These are phyloP conservation scores for Empis stercorea DNA, from an alignment of 2,888 invertebrate genomes.

Conservation along the genomic window DNA sequence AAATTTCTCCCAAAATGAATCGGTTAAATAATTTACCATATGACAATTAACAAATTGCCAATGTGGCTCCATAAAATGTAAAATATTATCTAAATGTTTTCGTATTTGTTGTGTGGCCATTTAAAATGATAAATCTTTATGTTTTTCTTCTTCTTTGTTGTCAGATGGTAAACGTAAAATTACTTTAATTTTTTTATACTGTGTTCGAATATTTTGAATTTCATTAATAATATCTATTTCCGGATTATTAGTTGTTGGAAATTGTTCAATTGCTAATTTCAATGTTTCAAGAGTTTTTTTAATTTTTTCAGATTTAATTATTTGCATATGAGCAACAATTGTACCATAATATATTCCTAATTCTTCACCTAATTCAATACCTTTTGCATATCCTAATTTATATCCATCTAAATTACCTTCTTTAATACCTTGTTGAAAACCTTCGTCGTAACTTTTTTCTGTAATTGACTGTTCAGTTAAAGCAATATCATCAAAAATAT, in stretches of 20 bases:
- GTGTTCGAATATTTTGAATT: conserved; percentile 49
- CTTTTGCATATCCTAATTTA: conserved; percentile 62
- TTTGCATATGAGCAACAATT: conserved; percentile 39
- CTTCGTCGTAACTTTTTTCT: conserved; percentile 52
- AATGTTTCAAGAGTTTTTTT: conserved; percentile 42
- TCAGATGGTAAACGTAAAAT: conserved; percentile 31
- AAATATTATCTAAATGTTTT: conserved; percentile 38
- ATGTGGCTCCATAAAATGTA: conserved; percentile 45
- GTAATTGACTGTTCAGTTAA: conserved; percentile 54
- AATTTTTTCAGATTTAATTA: conserved; percentile 41
- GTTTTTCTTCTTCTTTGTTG: conserved; percentile 8
- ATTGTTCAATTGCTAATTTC: conserved; percentile 44
- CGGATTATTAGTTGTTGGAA: conserved; percentile 52
- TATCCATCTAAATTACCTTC: conserved; percentile 52
- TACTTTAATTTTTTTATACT: conserved; percentile 56
- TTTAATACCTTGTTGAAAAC: conserved; percentile 45
- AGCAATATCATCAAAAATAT: conserved; percentile 56
- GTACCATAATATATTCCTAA: conserved; percentile 60
- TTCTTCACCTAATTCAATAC: conserved; percentile 61
- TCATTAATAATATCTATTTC: conserved; percentile 50
- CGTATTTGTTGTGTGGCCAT: conserved; percentile 22
- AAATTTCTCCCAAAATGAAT: conserved; percentile 48
- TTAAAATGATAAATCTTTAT: conserved; percentile 24
- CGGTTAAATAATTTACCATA: conserved; percentile 60
- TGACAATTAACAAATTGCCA: conserved; percentile 59